Conservation (phyloP, 1,140 invertebrate species). For the Lepidurus arcticus region DNA sequence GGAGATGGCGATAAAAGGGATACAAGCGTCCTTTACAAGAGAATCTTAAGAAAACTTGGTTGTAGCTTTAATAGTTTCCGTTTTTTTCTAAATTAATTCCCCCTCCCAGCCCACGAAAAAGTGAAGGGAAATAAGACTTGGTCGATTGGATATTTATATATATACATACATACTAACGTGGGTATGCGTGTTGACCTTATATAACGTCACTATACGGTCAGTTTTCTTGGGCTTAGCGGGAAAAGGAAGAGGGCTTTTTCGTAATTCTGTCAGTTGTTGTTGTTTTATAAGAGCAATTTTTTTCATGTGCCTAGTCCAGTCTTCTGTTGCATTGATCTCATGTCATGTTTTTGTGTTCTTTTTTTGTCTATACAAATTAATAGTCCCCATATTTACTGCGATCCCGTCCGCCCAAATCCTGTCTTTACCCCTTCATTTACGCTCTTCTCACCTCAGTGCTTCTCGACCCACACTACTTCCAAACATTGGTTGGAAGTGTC, state of each 20-base stretch:
- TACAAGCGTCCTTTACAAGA: background rate
- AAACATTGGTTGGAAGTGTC: background rate
- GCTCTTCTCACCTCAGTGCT: background rate
- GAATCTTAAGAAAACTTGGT: background rate
- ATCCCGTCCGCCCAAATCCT: constrained; percentile 16
- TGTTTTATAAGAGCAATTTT: constrained; percentile 18
- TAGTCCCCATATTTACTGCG: background rate
- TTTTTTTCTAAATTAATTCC: no score
- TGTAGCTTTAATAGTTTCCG: background rate
- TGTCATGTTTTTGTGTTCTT: background rate
- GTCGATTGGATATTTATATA: no score
- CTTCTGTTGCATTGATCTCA: constrained; percentile 15
- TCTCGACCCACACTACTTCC: background rate
- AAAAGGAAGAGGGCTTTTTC: background rate
- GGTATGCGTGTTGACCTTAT: no score
- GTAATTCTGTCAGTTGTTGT: background rate
- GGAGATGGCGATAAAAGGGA: background rate
- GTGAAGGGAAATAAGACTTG: no score
- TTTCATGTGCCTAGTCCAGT: constrained; percentile 14
- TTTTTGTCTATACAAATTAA: background rate
- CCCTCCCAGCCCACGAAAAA: background rate
- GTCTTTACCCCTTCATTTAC: background rate
- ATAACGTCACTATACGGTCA: no score
- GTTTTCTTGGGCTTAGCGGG: background rate
- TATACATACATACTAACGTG: no score